Percentiles rank a stretch among this genome's conserved stretches.
phyloP scores from a whole-genome alignment of 2,797 vertebrate species.

The Zalophus californianus region DNA sequence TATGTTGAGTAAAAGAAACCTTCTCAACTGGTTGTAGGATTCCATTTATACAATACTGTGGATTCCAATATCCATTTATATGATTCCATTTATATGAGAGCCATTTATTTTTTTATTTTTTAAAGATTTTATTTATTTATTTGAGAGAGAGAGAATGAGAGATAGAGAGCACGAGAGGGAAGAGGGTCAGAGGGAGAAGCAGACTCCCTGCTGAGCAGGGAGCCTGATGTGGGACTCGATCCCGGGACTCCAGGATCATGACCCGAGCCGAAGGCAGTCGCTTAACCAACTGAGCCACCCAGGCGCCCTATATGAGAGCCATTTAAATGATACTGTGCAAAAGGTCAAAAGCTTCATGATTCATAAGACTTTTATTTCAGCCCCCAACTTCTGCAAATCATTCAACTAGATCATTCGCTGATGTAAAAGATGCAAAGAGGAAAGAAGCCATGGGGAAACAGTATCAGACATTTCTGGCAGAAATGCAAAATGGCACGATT shows the following conservation, averaged over 20 bases:
- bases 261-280: too few relatives aligned
- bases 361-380: constrained; percentile 92
- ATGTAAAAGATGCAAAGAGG: constrained; percentile 88
- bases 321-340: background rate
- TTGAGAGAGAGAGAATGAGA: too few relatives aligned
- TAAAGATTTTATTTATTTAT: too few relatives aligned
- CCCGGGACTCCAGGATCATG: too few relatives aligned
- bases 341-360: background rate
- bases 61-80: background rate
- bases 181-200: too few relatives aligned
- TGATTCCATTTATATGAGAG: background rate
- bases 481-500: background rate
- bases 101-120: background rate
- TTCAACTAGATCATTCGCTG: constrained; percentile 98
- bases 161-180: too few relatives aligned
- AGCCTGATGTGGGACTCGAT: too few relatives aligned
- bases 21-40: background rate
- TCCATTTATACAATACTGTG: background rate
- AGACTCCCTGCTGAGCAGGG: too few relatives aligned
- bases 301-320: background rate
- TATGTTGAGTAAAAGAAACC: background rate
- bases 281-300: too few relatives aligned
- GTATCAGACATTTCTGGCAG: background rate
- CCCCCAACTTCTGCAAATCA: constrained; percentile 93
- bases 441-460: background rate